Evolutionary conservation across 2,888 invertebrate genomes (phyloP).

Genomic region (Dolichomitus sp.): DNA sequence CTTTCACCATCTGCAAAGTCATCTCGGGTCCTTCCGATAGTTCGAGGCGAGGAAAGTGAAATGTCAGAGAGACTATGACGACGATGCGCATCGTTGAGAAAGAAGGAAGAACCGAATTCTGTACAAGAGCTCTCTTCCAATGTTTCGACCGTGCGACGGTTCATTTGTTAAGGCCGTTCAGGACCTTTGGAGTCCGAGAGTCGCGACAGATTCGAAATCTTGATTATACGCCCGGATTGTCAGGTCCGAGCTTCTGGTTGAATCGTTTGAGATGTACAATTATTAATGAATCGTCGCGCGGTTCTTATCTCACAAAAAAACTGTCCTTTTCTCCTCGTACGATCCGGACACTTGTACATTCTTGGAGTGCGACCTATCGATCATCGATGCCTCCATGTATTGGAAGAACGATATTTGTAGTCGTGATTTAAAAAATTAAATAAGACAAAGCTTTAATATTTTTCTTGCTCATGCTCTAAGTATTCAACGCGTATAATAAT

Average conservation of each 20-base stretch:
- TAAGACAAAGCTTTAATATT: neutral
- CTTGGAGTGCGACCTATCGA: constrained; percentile 45
- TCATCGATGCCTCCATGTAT: constrained; percentile 32
- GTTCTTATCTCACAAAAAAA: constrained; percentile 50
- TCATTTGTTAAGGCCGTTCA: constrained; percentile 60
- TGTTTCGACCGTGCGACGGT: constrained; percentile 34
- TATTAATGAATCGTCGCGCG: constrained; percentile 76
- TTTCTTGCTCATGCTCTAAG: neutral
- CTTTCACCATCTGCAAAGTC: constrained; percentile 62
- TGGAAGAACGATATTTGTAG: constrained; percentile 14
- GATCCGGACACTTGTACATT: constrained; percentile 39
- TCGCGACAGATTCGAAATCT: constrained; percentile 69
- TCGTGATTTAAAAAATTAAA: neutral
- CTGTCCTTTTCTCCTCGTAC: constrained; percentile 27
- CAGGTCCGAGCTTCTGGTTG: constrained; percentile 74
- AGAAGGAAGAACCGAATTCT: constrained; percentile 26
- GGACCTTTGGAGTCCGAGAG: constrained; percentile 32
- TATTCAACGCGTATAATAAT: neutral
- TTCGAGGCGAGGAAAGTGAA: constrained; percentile 61
- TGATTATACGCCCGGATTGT: constrained; percentile 66
- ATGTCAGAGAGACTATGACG: constrained; percentile 52
- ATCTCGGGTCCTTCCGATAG: constrained; percentile 47
- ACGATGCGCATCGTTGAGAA: constrained; percentile 53
- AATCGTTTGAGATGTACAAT: constrained; percentile 71
- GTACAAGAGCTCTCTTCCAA: constrained; percentile 20